phyloP scores from a whole-genome alignment of 2,888 invertebrate genomes.

The Habroteleia sp. region DNA sequence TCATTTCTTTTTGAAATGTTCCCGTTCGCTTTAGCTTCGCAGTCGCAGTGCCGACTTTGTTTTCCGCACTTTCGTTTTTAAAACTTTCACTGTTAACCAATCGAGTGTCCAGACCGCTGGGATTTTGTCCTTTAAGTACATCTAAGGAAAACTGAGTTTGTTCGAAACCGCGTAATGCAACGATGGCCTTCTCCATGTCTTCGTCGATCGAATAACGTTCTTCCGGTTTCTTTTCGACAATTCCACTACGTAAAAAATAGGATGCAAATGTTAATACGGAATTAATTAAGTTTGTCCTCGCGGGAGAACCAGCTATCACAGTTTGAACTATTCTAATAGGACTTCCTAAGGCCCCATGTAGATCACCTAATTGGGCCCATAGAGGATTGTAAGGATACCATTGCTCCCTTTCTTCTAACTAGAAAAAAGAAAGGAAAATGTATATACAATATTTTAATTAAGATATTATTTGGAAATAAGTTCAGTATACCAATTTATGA shows the following conservation, averaged over 20 bases:
- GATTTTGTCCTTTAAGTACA: conserved; percentile 37
- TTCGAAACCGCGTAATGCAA: conserved; percentile 68
- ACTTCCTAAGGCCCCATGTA: conserved; percentile 92
- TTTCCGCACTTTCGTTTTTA: conserved; percentile 47
- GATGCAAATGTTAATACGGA: conserved; percentile 89
- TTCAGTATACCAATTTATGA: conserved; percentile 71
- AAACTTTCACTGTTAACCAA: conserved; percentile 33
- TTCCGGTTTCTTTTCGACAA: conserved; percentile 73
- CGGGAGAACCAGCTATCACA: conserved; percentile 86
- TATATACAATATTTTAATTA: neutral
- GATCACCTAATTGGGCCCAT: conserved; percentile 93
- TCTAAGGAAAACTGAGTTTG: conserved; percentile 67
- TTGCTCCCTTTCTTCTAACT: conserved; percentile 83
- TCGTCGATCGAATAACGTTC: conserved; percentile 70
- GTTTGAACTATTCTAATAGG: conserved; percentile 90
- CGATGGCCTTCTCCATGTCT: conserved; percentile 74
- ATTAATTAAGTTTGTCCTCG: conserved; percentile 86
- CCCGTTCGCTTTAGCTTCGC: conserved; percentile 70
- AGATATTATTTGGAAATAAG: neutral
- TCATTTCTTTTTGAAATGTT: conserved; percentile 72
- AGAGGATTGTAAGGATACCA: conserved; percentile 91
- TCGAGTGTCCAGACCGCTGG: conserved; percentile 7
- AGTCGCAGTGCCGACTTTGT: conserved; percentile 7
- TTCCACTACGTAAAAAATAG: conserved; percentile 87
- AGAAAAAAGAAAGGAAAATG: conserved; percentile 32